A percentile compares a stretch with the other conserved stretches of the same genome.
Evolutionary conservation across 2,797 vertebrate species (phyloP).

Genomic region (Dipus sagitta): DNA sequence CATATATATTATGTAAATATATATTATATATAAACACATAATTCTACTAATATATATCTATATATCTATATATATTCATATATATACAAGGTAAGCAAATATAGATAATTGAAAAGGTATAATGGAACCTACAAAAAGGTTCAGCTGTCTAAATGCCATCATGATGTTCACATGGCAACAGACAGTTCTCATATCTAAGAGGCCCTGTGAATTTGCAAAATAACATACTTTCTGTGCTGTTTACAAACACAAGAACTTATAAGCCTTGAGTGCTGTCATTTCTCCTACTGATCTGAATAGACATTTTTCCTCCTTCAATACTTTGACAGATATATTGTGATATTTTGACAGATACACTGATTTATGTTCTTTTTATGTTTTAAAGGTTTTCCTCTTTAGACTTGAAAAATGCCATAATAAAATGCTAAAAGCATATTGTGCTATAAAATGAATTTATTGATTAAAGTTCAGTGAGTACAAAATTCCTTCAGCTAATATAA

Average conservation of each 20-base stretch:
- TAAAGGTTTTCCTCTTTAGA: neutral
- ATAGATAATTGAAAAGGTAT: constrained; percentile 79
- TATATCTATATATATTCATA: too few species aligned
- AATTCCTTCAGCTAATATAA: neutral
- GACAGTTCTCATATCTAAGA: neutral
- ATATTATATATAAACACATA: neutral
- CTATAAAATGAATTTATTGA: neutral
- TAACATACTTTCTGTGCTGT: neutral
- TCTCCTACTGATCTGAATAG: neutral
- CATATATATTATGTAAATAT: neutral
- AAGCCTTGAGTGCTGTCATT: neutral
- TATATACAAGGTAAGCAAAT: constrained; percentile 37
- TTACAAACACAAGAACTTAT: neutral
- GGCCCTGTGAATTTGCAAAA: neutral
- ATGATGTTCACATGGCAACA: neutral
- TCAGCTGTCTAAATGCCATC: constrained; percentile 53
- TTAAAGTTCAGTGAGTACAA: neutral
- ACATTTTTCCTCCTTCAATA: neutral
- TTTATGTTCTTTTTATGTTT: neutral
- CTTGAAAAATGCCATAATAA: neutral
- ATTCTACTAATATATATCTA: too few species aligned
- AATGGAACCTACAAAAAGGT: constrained; percentile 78
- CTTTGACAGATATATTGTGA: neutral
- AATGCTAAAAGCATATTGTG: neutral
- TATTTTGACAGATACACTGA: neutral